Evolutionary conservation across 37 sponge, comb jelly and placozoan genomes (phyloP), one percentile per base, ranked within the genome.

Genomic region (Mnemiopsis leidyi): DNA sequence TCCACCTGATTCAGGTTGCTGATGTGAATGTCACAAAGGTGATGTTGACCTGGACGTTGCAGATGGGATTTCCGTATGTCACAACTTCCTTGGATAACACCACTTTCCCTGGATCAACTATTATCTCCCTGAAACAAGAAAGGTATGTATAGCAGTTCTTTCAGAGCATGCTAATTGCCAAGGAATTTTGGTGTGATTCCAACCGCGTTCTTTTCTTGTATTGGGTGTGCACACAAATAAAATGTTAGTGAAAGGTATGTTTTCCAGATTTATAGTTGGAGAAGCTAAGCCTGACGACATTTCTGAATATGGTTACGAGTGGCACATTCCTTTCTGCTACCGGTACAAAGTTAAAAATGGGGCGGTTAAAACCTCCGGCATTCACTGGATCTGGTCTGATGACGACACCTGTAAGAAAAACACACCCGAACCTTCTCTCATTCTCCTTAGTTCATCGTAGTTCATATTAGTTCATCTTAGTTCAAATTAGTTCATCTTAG

Each of bases 41-140:
- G 0, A 85, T 85, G 90, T 13, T 85, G 26, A 85, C 90, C 0
- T 85, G 90, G 90, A 85, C 90, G 0, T 3, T 40, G 26, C 90
- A 85, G 30, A 85, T 85, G 90, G 90, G 90, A 13, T 85, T 85
- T 61, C 90, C 90, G 7, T 85, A 85, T 39, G 67, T 85, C 0
- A 32, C 31, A 23, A 61, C 36, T 0, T 2, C 29, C 36, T 29
- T 40, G 61, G 61, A 85, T 39, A 40, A 40, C 90, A 39, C 79
- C 36, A 34, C 36, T 16, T 34, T 36, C 33, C 35, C 79, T 33
- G 79, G 79, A 32, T 77, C 79, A 21, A 77, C 79, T 32, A 77
- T n/a, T 0, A 85, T 85, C 9, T 39, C 90, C 35, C 61, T 85
- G 24, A 39, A 13, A 38, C 90, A 85, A 23, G 25, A 39, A 28